Evolutionary conservation across 2,113 vertebrate species (phyloP).

Genomic region (Sceloporus tristichus): DNA sequence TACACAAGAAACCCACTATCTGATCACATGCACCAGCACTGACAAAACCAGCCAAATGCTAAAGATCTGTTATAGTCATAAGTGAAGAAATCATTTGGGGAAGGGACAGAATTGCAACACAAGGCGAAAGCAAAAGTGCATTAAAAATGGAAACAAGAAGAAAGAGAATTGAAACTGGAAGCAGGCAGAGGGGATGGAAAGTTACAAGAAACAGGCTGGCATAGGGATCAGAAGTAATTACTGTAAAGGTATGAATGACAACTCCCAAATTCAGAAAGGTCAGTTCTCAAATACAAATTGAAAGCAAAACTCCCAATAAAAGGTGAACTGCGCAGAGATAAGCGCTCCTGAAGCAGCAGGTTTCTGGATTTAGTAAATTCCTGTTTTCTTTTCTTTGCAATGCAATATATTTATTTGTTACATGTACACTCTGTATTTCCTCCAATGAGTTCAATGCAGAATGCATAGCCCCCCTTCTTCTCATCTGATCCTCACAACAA

Average conservation of each 20-base stretch:
- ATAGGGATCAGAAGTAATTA: background rate
- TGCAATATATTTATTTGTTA: background rate
- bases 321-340: background rate
- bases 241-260: background rate
- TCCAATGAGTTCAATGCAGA: background rate
- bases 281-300: background rate
- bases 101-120: no score
- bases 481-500: background rate
- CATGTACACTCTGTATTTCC: background rate
- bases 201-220: background rate
- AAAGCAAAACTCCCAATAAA: no score
- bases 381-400: no score
- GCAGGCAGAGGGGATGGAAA: background rate
- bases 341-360: background rate
- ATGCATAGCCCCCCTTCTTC: background rate
- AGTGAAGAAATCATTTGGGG: no score
- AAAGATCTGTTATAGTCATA: no score
- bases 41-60: background rate
- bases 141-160: background rate
- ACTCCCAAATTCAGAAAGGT: background rate
- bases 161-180: background rate
- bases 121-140: background rate
- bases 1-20: no score
- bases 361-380: background rate
- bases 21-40: background rate